A percentile compares a stretch with the other conserved stretches of the same genome.
Evolutionary conservation across 1,140 invertebrate species (phyloP).

Genomic region (Hermetia illucens): DNA sequence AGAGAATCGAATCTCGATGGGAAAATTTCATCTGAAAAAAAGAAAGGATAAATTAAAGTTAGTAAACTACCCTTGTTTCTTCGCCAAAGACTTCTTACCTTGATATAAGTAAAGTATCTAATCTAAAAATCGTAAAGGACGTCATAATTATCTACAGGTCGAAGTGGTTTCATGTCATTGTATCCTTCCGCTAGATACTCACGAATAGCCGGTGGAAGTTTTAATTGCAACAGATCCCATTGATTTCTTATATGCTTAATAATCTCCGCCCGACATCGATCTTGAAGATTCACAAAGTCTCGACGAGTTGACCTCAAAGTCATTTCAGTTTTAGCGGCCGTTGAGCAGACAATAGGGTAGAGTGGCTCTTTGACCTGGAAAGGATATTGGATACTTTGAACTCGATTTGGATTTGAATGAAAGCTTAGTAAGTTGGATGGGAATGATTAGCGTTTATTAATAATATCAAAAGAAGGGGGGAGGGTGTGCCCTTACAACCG

Average conservation of each 20-base stretch:
- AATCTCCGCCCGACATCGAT: conserved; percentile 42
- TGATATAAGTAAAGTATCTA: too few relatives aligned
- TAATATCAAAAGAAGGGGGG: too few relatives aligned
- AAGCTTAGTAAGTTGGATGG: too few relatives aligned
- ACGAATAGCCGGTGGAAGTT: conserved; percentile 32
- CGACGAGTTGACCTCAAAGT: conserved; percentile 37
- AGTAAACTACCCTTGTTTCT: too few relatives aligned
- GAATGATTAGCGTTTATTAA: too few relatives aligned
- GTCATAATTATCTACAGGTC: conserved; percentile 28
- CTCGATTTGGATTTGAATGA: conserved; percentile 1
- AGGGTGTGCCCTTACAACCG: too few relatives aligned
- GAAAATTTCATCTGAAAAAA: too few relatives aligned
- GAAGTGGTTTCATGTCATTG: conserved; percentile 19
- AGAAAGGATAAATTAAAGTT: too few relatives aligned
- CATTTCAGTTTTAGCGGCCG: conserved; percentile 64
- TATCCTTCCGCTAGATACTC: conserved; percentile 35
- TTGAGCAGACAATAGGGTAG: conserved; percentile 56
- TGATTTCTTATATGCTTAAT: conserved; percentile 30
- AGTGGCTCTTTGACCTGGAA: conserved; percentile 38
- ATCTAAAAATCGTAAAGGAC: conserved; percentile 10
- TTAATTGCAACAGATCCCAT: conserved; percentile 32
- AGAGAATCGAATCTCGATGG: too few relatives aligned
- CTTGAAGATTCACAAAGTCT: conserved; percentile 52
- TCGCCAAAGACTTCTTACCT: too few relatives aligned
- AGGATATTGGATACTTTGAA: too few relatives aligned